These are phyloP conservation scores for Maconellicoccus hirsutus DNA, from an alignment of 1,140 invertebrate species.

Conservation along the genomic window DNA sequence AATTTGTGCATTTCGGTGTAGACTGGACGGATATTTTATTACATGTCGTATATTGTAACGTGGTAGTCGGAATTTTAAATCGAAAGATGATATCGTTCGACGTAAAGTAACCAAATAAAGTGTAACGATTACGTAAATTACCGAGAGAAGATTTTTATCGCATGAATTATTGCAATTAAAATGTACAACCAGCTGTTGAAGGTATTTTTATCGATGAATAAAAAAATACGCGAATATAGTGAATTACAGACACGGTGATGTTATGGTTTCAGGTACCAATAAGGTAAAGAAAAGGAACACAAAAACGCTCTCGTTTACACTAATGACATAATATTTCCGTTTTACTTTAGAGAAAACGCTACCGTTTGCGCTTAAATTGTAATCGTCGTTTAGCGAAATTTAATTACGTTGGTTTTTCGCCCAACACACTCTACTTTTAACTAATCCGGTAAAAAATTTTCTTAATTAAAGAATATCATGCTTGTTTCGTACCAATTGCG, in stretches of 20 bases:
- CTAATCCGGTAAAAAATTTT: too few species aligned
- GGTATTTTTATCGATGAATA: too few species aligned
- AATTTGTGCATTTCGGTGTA: background rate
- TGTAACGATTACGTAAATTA: background rate
- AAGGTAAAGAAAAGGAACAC: too few species aligned
- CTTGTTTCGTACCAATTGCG: too few species aligned
- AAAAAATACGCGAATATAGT: too few species aligned
- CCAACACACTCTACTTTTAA: too few species aligned
- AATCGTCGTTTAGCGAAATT: too few species aligned
- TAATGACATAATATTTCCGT: conserved; percentile 9
- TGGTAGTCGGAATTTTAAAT: background rate
- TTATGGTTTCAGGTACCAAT: too few species aligned
- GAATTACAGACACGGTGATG: too few species aligned
- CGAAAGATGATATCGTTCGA: background rate
- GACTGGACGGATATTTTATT: background rate
- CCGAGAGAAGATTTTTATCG: background rate
- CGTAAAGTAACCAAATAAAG: background rate
- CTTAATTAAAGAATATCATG: too few species aligned
- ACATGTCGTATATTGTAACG: background rate
- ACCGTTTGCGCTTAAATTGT: too few species aligned
- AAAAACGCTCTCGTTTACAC: background rate
- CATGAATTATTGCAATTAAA: background rate
- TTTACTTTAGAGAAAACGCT: background rate
- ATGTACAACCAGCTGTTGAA: background rate
- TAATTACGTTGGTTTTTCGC: too few species aligned